Conservation (phyloP, 2,113 vertebrate species). For the Dolichotis patagonum region DNA sequence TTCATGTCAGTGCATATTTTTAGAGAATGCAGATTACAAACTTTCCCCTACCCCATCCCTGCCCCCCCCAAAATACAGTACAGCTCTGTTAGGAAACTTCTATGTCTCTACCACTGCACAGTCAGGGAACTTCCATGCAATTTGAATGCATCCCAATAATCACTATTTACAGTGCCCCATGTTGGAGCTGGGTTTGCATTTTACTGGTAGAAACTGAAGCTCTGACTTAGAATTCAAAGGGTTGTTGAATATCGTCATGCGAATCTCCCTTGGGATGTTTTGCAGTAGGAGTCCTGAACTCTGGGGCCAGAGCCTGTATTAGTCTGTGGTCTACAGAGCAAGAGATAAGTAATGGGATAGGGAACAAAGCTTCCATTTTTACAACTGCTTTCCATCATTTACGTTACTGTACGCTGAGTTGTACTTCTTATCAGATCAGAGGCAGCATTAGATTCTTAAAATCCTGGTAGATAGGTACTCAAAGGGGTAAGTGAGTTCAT, state of each 20-base stretch:
- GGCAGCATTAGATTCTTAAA: not conserved
- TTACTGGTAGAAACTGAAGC: not conserved
- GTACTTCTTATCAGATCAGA: not conserved
- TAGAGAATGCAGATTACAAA: not conserved
- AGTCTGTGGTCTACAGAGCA: not conserved
- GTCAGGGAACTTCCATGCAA: not conserved
- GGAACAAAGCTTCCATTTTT: not conserved
- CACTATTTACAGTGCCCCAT: rapidly evolving
- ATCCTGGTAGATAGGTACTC: not conserved
- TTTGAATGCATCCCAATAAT: not conserved
- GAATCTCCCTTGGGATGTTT: not conserved
- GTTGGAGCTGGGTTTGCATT: not conserved
- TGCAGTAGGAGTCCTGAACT: not conserved
- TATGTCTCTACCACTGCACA: not conserved
- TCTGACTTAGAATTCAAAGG: not conserved
- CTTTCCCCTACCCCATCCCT: not conserved
- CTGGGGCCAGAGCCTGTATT: not conserved
- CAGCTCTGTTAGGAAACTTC: not conserved
- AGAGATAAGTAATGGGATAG: not conserved
- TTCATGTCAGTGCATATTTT: not conserved
- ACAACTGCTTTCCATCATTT: not conserved
- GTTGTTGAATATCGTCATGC: not conserved
- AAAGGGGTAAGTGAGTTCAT: not conserved
- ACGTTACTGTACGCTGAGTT: not conserved
- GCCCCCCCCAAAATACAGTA: too few species aligned